These are phyloP conservation scores for Aphaenogaster floridana DNA, from an alignment of 1,140 invertebrate species.

Conservation along the genomic window DNA sequence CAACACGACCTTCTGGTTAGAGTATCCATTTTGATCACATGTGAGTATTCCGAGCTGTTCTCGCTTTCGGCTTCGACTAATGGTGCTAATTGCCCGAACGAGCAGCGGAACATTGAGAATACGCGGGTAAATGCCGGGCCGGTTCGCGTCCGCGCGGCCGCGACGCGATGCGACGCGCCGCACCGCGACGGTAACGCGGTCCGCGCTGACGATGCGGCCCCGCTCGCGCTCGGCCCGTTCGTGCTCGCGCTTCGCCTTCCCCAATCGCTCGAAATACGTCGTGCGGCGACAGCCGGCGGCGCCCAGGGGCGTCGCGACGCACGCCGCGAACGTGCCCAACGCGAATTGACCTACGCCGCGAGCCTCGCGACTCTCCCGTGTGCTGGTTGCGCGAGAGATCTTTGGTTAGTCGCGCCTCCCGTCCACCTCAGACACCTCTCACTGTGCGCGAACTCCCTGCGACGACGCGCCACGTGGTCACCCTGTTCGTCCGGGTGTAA, in stretches of 20 bases:
- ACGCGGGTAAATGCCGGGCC: conserved; percentile 67
- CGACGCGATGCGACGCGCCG: conserved; percentile 9
- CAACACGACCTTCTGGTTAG: conserved; percentile 87
- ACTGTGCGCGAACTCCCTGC: conserved; percentile 44
- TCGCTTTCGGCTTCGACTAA: conserved; percentile 81
- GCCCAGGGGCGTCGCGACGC: neutral
- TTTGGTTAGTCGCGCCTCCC: conserved; percentile 54
- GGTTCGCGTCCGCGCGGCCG: conserved; percentile 71
- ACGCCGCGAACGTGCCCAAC: neutral
- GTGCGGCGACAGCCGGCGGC: neutral
- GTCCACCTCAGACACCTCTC: conserved; percentile 21
- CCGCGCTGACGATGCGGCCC: conserved; percentile 79
- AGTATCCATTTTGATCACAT: conserved; percentile 90
- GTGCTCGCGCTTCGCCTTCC: conserved; percentile 50
- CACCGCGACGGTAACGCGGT: conserved; percentile 73
- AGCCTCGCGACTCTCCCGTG: neutral
- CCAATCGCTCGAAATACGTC: conserved; percentile 48
- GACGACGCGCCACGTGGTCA: conserved; percentile 61
- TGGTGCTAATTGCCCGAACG: conserved; percentile 81
- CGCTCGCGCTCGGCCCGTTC: conserved; percentile 78
- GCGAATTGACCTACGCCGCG: too few species aligned
- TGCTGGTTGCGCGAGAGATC: conserved; percentile 13
- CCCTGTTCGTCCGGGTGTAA: conserved; percentile 47
- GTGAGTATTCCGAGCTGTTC: conserved; percentile 87
- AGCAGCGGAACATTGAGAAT: conserved; percentile 70